A percentile compares a stretch with the other conserved stretches of the same genome.
Evolutionary conservation across 2,113 vertebrate species (phyloP).

Genomic region (Cygnus atratus): DNA sequence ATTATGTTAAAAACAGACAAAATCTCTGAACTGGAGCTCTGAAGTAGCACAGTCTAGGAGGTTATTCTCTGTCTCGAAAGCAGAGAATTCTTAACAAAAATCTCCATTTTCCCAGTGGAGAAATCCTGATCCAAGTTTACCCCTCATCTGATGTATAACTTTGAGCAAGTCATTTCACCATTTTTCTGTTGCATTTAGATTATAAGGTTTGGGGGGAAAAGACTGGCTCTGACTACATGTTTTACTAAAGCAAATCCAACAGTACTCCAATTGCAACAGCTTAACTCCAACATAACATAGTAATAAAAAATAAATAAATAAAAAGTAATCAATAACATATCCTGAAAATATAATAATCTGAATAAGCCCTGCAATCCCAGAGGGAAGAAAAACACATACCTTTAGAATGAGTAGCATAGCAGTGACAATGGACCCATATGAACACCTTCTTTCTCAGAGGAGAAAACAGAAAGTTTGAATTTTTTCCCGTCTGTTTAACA

Average conservation of each 20-base stretch:
- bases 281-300: not conserved
- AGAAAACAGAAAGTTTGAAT: not conserved
- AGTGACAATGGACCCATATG: not conserved
- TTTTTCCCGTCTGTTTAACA: not conserved
- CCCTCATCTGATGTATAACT: not conserved
- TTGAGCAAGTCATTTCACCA: not conserved
- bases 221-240: not conserved
- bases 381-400: constrained; percentile 1
- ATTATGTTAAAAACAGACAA: not conserved
- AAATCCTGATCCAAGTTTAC: not conserved
- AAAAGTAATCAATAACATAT: not conserved
- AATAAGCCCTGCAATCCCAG: not conserved
- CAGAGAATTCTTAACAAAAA: not conserved
- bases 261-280: rapidly evolving
- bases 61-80: not conserved
- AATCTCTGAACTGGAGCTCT: not conserved
- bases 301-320: not conserved
- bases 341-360: not conserved
- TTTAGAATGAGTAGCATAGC: not conserved
- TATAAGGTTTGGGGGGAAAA: not conserved
- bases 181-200: not conserved
- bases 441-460: not conserved
- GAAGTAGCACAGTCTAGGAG: not conserved
- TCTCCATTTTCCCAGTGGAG: not conserved
- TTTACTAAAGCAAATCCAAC: not conserved